Percentiles rank a stretch among this genome's conserved stretches.
phyloP scores from a whole-genome alignment of 2,888 invertebrate genomes.

The Cactoblastis cactorum region DNA sequence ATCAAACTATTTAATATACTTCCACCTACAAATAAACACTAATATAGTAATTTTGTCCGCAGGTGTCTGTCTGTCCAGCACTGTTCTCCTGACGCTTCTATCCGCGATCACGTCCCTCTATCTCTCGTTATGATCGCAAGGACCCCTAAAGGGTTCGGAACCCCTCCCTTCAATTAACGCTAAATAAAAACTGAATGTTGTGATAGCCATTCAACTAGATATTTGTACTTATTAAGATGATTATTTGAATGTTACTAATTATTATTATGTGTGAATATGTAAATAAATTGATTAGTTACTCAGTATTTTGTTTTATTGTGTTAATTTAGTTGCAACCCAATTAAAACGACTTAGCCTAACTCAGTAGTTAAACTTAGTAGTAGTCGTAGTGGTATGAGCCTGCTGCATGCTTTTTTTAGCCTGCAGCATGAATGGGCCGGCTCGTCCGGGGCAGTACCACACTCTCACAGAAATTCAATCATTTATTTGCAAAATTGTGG shows the following conservation, averaged over 20 bases:
- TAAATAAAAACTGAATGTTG: slow-evolving; percentile 71
- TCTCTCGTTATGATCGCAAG: slow-evolving; percentile 20
- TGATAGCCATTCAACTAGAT: slow-evolving; percentile 62
- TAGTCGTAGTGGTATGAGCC: too few relatives aligned
- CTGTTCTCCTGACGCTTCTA: slow-evolving; percentile 4
- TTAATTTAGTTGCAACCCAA: too few relatives aligned
- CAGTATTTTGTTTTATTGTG: slow-evolving; percentile 31
- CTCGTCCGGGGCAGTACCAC: too few relatives aligned
- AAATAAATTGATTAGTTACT: slow-evolving; percentile 75
- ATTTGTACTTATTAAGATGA: slow-evolving; percentile 58
- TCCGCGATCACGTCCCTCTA: slow-evolving; percentile 11
- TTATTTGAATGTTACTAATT: slow-evolving; percentile 70
- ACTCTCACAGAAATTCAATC: too few relatives aligned
- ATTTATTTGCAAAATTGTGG: too few relatives aligned
- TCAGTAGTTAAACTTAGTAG: too few relatives aligned
- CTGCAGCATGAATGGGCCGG: too few relatives aligned
- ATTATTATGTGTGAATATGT: slow-evolving; percentile 72
- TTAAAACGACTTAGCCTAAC: too few relatives aligned
- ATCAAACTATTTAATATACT: too few relatives aligned
- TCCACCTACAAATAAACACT: not conserved
- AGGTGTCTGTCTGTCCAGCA: slow-evolving; percentile 15
- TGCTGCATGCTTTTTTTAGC: too few relatives aligned
- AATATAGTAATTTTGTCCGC: slow-evolving; percentile 1
- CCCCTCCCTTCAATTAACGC: slow-evolving; percentile 16
- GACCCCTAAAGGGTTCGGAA: slow-evolving; percentile 6